These are phyloP conservation scores for Phoxinus dragarum DNA, from an alignment of 2,797 vertebrate genomes.

Conservation along the genomic window DNA sequence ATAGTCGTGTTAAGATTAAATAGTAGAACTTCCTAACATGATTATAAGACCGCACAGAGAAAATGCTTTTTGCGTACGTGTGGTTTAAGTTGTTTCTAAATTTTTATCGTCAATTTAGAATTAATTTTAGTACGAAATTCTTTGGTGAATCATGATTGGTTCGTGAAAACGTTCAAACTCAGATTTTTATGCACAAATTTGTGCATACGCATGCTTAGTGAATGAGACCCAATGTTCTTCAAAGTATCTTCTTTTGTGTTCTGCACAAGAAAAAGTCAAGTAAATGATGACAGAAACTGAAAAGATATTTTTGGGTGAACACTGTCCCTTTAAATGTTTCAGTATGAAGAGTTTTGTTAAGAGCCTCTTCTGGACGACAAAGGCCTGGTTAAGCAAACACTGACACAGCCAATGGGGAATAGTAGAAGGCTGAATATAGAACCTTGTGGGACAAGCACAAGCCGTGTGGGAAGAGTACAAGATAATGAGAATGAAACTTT, in stretches of 20 bases:
- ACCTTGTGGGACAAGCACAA: background rate
- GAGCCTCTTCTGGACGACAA: slow-evolving; percentile 1
- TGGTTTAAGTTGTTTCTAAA: background rate
- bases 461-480: background rate
- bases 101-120: background rate
- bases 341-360: background rate
- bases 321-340: slow-evolving; percentile 16
- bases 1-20: background rate
- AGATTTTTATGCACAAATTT: background rate
- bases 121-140: background rate
- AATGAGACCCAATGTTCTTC: background rate
- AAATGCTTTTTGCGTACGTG: background rate
- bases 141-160: background rate
- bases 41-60: background rate
- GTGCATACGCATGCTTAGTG: background rate
- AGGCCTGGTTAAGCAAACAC: slow-evolving; percentile 32
- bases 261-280: background rate
- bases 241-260: background rate
- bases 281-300: background rate
- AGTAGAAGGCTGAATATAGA: slow-evolving; percentile 14
- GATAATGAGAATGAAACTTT: background rate
- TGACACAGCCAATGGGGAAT: slow-evolving; percentile 16
- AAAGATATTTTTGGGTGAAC: background rate
- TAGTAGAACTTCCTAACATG: no score
- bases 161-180: background rate